Base-by-base conservation (phyloP, 2,797 vertebrate species). In the Mus spretus region DNA sequence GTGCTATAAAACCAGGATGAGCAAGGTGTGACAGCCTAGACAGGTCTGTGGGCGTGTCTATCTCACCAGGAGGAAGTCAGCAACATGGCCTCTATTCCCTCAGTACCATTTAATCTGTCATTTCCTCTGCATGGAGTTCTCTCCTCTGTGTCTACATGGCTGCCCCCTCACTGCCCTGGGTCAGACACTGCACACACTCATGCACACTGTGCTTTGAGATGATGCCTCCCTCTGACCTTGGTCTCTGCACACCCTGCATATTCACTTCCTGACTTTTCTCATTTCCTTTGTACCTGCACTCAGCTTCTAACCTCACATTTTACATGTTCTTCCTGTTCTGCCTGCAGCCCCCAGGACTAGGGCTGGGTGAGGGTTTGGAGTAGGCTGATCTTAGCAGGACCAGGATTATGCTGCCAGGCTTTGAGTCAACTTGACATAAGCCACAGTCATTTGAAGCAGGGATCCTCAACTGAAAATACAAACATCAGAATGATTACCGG, bases 101-200 rank as follows among this genome's bases (percentile, higher is more conserved):
- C 44, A 22, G 82, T 17, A 6, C 3, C 12, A 0, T 13, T 24
- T 14, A 70, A 15, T 6, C 4, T 14, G 12, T 70, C 34, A n/a
- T n/a, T 31, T 63, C 81, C 37, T 83, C 24, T 83, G 4, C 2
- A 11, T 82, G 57, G 24, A 19, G 9, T 3, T 40, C 22, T 44
- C 26, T 44, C 57, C 4, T 5, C 1, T 2, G 57, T 83, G 24
- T 61, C 81, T 83, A 4, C 24, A 12, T 1, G 26, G 59, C 26
- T 63, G n/a, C 14, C 24, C 12, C 24, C 37, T 83, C 81, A 83
- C 57, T 82, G 22, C 6, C 14, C 24, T 61, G 8, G 3, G 7
- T 44, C 37, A 44, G 7, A 57, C 13, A 40, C 24, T 3, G 15
- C 61, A 10, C 26, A 44, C 55, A 82, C 3, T 59, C n/a, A 15